phyloP scores from a whole-genome alignment of 1,140 invertebrate species.

The Vanessa atalanta region DNA sequence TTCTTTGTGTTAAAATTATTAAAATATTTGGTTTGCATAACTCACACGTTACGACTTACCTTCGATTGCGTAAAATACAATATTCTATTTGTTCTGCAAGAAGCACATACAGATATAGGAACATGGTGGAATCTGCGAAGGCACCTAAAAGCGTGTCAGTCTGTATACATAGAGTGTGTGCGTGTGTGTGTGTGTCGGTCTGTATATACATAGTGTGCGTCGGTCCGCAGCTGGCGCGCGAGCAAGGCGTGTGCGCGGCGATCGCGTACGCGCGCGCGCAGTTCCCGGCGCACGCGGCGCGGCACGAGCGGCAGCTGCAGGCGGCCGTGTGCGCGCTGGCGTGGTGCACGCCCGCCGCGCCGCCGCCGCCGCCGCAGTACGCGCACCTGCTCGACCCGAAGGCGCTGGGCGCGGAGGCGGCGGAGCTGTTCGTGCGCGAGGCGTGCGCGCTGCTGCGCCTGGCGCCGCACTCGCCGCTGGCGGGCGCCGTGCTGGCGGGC shows the following conservation, averaged over 20 bases:
- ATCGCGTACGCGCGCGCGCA: constrained; percentile 92
- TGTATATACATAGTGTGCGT: not conserved
- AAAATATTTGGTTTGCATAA: too few species aligned
- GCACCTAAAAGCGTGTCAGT: too few species aligned
- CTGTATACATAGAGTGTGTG: too few species aligned
- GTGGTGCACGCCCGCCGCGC: constrained; percentile 56
- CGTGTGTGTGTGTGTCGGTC: too few species aligned
- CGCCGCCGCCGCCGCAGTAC: constrained; percentile 59
- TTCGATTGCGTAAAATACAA: too few species aligned
- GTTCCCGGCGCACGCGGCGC: constrained; percentile 83
- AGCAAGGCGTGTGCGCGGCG: constrained; percentile 80
- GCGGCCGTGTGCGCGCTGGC: constrained; percentile 71
- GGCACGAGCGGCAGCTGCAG: constrained; percentile 70
- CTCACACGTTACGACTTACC: too few species aligned
- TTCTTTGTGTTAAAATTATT: too few species aligned
- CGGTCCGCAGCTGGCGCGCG: constrained; percentile 53
- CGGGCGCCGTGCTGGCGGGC: constrained; percentile 92
- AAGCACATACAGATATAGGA: too few species aligned
- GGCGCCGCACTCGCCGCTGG: constrained; percentile 90
- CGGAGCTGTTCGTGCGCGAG: constrained; percentile 95
- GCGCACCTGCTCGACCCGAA: constrained; percentile 56
- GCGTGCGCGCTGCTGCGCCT: constrained; percentile 90
- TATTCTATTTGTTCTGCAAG: too few species aligned
- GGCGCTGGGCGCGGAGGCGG: constrained; percentile 83
- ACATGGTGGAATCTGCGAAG: too few species aligned